Base-by-base conservation (phyloP, 2,797 vertebrate genomes). In the Sarcoramphus papa region DNA sequence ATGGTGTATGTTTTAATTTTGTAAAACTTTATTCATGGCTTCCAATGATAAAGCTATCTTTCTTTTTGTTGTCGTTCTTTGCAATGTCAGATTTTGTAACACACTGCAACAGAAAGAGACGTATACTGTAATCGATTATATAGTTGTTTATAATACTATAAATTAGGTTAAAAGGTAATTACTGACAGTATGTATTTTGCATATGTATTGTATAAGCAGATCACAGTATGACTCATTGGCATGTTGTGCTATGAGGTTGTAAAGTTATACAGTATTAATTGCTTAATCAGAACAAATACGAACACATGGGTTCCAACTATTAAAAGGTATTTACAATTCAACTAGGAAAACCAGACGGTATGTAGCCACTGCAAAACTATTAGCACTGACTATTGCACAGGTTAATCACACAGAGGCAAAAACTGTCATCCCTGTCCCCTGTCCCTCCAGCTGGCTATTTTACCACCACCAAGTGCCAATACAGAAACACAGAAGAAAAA, bases 61-160 rank as follows among this genome's bases (percentile, higher is more conserved):
- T 70, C 30, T 79, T 54, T 48, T 23, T 67, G 23, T 37, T 60
- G 28, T 9, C 3, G 3, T 28, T 65, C 23, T 48, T 0, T 1
- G 59, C n/a, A 73, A 60, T 27, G 48, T 5, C 57, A 85, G 33
- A 37, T 85, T 79, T 60, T 48, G 14, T 45, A 85, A 67, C 12
- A 40, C 37, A 17, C 2, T 47, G 43, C 60, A 84, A 68, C 33
- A 59, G 31, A 83, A n/a, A 28, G 2, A 23, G 8, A 23, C 2
- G 10, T 1, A 2, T n/a, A 56, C 17, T 43, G 25, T 27, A 63
- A 85, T 30, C 0, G 0, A 81, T 35, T 37, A 40, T 12, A 35
- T 23, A 78, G 21, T 33, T 87, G 30, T 21, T 78, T 69, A 23
- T 15, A 75, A 8, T 21, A 23, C 14, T 47, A n/a, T 41, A 37